Conservation (phyloP, 2,888 invertebrate genomes). For the Pharmacophagus antenor region DNA sequence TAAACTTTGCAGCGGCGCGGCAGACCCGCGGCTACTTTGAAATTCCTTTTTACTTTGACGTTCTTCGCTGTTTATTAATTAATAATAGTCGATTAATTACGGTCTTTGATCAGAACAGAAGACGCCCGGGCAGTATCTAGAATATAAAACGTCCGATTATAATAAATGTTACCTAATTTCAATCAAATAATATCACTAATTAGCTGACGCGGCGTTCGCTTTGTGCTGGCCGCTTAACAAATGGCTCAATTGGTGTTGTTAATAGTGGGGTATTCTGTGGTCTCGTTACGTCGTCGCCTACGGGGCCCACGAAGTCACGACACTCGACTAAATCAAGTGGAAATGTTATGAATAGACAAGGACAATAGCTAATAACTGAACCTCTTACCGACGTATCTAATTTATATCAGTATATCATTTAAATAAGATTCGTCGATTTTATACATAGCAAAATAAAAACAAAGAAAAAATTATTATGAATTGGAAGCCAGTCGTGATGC, state of each 20-base stretch:
- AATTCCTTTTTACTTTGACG: constrained; percentile 37
- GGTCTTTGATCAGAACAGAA: constrained; percentile 54
- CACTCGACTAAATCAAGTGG: constrained; percentile 36
- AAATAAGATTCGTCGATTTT: no score
- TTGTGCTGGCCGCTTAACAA: constrained; percentile 71
- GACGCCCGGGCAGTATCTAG: constrained; percentile 54
- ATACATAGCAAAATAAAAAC: no score
- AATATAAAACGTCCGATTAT: constrained; percentile 72
- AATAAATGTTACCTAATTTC: constrained; percentile 74
- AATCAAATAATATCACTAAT: constrained; percentile 78
- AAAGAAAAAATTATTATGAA: no score
- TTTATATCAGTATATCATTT: not conserved
- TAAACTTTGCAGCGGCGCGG: constrained; percentile 48
- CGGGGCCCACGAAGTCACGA: constrained; percentile 54
- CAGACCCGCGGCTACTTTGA: constrained; percentile 37
- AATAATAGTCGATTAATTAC: constrained; percentile 62
- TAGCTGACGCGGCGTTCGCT: constrained; percentile 70
- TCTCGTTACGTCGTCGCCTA: constrained; percentile 44
- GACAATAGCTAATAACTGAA: not conserved
- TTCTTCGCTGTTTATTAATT: constrained; percentile 41
- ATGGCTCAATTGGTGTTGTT: constrained; percentile 76
- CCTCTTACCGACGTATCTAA: not conserved
- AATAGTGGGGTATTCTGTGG: constrained; percentile 55
- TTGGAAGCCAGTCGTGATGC: no score
- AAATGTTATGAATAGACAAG: constrained; percentile 15